Conservation (phyloP, 2,888 invertebrate species). For the Drosophila pseudotalamancana region DNA sequence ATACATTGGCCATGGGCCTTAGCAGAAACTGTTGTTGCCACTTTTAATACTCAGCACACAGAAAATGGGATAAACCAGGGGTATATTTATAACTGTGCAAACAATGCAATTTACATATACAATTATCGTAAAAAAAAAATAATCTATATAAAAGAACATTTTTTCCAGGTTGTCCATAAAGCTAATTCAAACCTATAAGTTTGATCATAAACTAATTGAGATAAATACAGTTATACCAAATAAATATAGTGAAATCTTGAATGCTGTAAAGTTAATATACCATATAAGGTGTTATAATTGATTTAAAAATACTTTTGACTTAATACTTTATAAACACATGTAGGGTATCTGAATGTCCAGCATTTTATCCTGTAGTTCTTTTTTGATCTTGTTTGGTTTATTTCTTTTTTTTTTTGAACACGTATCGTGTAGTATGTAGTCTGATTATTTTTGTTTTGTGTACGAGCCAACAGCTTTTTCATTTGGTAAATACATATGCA, state of each 20-base stretch:
- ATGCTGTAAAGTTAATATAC: no score
- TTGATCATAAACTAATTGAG: no score
- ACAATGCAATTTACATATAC: no score
- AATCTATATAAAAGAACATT: no score
- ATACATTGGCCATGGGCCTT: slow-evolving; percentile 58
- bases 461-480: slow-evolving; percentile 54
- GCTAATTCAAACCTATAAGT: no score
- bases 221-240: no score
- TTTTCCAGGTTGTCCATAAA: no score
- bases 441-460: slow-evolving; percentile 64
- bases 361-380: background rate
- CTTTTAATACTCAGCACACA: slow-evolving; percentile 49
- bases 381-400: slow-evolving; percentile 39
- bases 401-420: slow-evolving; percentile 35
- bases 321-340: background rate
- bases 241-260: no score
- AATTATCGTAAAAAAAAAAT: background rate
- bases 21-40: slow-evolving; percentile 25
- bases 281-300: background rate
- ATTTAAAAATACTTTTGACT: background rate
- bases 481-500: slow-evolving; percentile 61
- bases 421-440: slow-evolving; percentile 48
- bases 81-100: slow-evolving; percentile 21
- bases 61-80: slow-evolving; percentile 2
- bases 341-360: slow-evolving; percentile 11